Evolutionary conservation across 2,797 vertebrate species (phyloP).

Genomic region (Bradypodion pumilum): DNA sequence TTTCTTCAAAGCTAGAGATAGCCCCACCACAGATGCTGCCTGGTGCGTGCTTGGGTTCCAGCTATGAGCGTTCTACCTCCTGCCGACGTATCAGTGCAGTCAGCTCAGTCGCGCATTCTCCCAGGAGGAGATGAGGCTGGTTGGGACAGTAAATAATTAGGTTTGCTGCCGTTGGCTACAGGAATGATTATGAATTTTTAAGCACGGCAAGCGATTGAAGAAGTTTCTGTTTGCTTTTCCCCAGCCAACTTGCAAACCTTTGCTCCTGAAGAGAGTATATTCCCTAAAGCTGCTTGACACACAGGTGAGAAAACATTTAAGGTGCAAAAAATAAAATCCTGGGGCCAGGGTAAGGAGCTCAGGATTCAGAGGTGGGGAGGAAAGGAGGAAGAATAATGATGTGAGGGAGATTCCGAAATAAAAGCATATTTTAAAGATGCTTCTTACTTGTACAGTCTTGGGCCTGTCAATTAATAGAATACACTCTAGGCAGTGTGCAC

Average conservation of each 20-base stretch:
- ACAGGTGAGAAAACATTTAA: constrained; percentile 60
- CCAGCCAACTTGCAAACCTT: constrained; percentile 60
- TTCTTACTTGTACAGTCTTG: constrained; percentile 57
- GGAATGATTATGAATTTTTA: constrained; percentile 77
- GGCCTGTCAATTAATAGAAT: constrained; percentile 59
- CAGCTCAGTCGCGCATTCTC: constrained; percentile 50
- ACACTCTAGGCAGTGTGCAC: constrained; percentile 47
- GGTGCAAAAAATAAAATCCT: constrained; percentile 28
- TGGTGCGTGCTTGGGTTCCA: constrained; percentile 38
- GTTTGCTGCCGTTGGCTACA: constrained; percentile 71
- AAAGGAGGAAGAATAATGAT: constrained; percentile 14
- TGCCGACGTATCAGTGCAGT: constrained; percentile 47
- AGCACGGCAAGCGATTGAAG: constrained; percentile 70
- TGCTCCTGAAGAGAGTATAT: constrained; percentile 59
- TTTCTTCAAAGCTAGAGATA: constrained; percentile 65
- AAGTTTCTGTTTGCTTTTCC: constrained; percentile 70
- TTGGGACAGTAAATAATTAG: constrained; percentile 79
- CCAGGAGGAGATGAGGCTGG: constrained; percentile 51
- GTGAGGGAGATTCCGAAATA: constrained; percentile 48
- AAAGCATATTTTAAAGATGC: constrained; percentile 27
- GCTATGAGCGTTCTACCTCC: constrained; percentile 38
- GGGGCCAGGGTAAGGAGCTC: constrained; percentile 40
- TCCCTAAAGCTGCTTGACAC: constrained; percentile 58
- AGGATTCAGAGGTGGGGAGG: constrained; percentile 42
- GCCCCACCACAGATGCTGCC: constrained; percentile 49